phyloP scores from a whole-genome alignment of 2,113 vertebrate genomes.

The Chaetops frenatus region DNA sequence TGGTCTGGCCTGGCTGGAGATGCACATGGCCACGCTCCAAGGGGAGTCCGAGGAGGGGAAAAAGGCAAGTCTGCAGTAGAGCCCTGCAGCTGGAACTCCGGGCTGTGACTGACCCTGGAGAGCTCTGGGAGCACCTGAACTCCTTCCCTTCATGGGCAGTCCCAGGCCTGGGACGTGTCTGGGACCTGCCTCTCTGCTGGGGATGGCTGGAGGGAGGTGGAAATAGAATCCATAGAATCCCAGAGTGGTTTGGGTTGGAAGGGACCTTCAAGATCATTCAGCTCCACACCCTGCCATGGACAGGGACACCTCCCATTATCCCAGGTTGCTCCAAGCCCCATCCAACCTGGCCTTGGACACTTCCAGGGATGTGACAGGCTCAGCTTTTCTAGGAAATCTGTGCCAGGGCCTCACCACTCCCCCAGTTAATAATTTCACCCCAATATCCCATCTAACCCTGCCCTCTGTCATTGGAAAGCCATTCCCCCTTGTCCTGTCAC shows the following conservation, averaged over 20 bases:
- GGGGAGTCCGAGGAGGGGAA: not conserved
- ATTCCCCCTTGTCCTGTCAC: not conserved
- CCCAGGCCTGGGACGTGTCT: not conserved
- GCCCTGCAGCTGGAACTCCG: not conserved
- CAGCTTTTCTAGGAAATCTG: not conserved
- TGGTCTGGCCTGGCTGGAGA: not conserved
- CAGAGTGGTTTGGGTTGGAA: not conserved
- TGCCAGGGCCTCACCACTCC: not conserved
- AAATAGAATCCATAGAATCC: not conserved
- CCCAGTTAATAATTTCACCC: not conserved
- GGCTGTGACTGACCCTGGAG: fast-evolving
- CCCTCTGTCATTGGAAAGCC: not conserved
- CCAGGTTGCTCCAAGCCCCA: not conserved
- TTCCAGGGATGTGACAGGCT: not conserved
- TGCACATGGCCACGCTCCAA: not conserved
- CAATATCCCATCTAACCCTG: not conserved
- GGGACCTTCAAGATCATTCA: not conserved
- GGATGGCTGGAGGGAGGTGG: not conserved
- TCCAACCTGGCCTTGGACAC: not conserved
- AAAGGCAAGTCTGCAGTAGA: not conserved
- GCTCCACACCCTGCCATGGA: too few relatives aligned
- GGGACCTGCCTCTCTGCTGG: not conserved
- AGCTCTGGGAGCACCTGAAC: not conserved
- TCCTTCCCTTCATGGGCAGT: not conserved
- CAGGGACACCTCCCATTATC: fast-evolving